Base-by-base conservation (phyloP, 2,797 vertebrate species). In the Gallinago stenura region DNA sequence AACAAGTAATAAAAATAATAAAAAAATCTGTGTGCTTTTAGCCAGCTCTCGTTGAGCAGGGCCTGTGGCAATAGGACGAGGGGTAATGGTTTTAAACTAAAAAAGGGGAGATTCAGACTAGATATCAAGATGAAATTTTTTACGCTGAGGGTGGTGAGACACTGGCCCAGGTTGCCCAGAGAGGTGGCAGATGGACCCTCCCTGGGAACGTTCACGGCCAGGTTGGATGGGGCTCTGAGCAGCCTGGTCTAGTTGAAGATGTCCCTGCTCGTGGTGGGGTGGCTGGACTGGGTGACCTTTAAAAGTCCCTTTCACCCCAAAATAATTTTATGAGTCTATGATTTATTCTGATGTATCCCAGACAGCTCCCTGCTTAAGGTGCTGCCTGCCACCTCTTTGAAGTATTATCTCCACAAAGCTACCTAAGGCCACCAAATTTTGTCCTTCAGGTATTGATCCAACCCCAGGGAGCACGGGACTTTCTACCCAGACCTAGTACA, bases 1-100 rank as follows among this genome's bases (percentile, higher is more conserved):
- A 89, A 72, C 75, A 87, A 89, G 68, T 70, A 92, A 77, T 85
- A 85, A 89, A 92, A 87, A 76, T 25, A 66, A 89, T 17, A 12
- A 50, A 72, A 57, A 71, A 69, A 31, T 18, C 16, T 0, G 2
- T 10, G 11, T n/a, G 58, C n/a, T 58, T 58, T 87, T 15, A 69
- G 60, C 8, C 78, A 89, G 93, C 43, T 69, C 51, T 84, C 70
- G 5, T 48, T 66, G 43, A 64, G 30, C 41, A 64, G 30, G 28
- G 61, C 39, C 61, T 64, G 61, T 22, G 18, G 30, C 20, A 31
- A 43, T 14, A 31, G 61, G 61, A 31, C 3, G 15, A 64, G 61
- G 61, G 20, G 28, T 43, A 31, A 31, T 31, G 61, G 61, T 43
- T 64, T 64, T 15, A 64, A 41, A 64, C 61, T 22, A 43, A 43